Conservation (phyloP, 2,113 vertebrate species). For the Oreochromis niloticus region DNA sequence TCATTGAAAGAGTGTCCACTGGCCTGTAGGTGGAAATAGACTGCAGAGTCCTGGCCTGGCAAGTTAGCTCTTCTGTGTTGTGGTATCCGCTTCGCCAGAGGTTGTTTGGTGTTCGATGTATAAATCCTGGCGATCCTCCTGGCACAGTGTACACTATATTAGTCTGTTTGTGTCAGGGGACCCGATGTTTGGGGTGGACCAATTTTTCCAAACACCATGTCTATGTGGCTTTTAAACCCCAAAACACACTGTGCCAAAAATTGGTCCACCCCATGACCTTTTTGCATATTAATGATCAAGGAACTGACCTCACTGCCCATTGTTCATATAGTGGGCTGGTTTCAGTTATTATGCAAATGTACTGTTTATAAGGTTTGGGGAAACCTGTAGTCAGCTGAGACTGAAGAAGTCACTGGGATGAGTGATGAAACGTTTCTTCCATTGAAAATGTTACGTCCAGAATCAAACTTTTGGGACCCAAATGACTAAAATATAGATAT, state of each 20-base stretch:
- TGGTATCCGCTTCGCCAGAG: accelerated
- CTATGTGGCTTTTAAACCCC: accelerated
- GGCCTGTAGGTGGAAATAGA: background rate
- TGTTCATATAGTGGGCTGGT: background rate
- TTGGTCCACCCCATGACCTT: background rate
- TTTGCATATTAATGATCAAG: background rate
- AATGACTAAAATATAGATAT: background rate
- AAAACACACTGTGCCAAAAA: background rate
- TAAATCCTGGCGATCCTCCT: background rate
- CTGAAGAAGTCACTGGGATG: accelerated
- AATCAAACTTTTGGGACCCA: background rate
- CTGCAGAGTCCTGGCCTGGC: background rate
- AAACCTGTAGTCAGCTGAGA: accelerated
- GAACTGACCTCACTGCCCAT: accelerated
- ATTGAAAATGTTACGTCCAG: accelerated
- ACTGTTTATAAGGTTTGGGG: background rate
- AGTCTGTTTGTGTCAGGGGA: background rate
- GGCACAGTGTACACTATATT: background rate
- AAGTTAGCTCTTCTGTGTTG: background rate
- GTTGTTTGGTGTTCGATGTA: background rate
- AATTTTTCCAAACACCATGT: background rate
- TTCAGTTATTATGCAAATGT: background rate
- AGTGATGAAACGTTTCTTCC: accelerated
- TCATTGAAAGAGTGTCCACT: too few relatives aligned
- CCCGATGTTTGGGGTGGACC: accelerated